phyloP scores from a whole-genome alignment of 2,113 vertebrate species.

The cattle (Bos taurus) region ARS-UCD2.0 NC_037331.1:102391001-102391500 shows the following conservation, averaged over 20 bases:
- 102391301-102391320: not conserved
- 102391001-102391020: not conserved
- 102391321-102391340: not conserved
- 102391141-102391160: not conserved
- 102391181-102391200: fast-evolving
- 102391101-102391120: fast-evolving
- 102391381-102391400: not conserved
- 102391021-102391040: not conserved
- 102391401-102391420: not conserved
- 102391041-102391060: fast-evolving
- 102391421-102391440: not conserved
- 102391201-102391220: not conserved
- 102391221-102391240: not conserved
- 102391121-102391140: not conserved
- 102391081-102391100: no score
- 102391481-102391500: not conserved
- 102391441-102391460: fast-evolving
- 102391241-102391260: not conserved
- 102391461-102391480: not conserved
- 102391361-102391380: not conserved
- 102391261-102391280: not conserved
- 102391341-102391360: not conserved
- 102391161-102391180: no score
- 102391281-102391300: fast-evolving
- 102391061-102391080: not conserved